A percentile compares a stretch with the other conserved stretches of the same genome.
Conservation (phyloP, 2,113 vertebrate species). For the Chinchilla lanigera region DNA sequence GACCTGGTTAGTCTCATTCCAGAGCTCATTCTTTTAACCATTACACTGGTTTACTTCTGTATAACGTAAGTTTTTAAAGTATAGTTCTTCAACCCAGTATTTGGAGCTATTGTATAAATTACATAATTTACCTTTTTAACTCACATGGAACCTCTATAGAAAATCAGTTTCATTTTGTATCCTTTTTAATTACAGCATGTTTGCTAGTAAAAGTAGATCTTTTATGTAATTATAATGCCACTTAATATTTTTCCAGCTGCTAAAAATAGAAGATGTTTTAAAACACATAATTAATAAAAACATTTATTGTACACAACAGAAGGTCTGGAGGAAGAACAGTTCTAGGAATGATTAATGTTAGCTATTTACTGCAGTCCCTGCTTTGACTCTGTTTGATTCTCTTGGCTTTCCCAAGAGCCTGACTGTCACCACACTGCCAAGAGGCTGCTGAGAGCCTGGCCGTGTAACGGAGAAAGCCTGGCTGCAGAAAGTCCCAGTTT, state of each 20-base stretch:
- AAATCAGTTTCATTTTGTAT: background rate
- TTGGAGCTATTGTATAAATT: background rate
- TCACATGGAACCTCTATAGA: background rate
- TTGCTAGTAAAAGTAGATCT: background rate
- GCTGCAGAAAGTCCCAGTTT: background rate
- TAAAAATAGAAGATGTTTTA: background rate
- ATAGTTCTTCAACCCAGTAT: background rate
- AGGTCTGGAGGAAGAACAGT: background rate
- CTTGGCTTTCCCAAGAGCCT: background rate
- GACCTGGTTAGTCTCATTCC: background rate
- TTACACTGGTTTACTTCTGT: background rate
- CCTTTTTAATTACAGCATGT: background rate
- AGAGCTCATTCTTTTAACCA: background rate
- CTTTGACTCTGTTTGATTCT: background rate
- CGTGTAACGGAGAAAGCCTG: background rate
- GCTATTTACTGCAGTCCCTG: background rate
- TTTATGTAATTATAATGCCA: background rate
- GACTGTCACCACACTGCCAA: background rate
- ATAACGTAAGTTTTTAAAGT: background rate
- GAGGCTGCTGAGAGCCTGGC: background rate
- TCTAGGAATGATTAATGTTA: background rate
- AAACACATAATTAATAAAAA: background rate
- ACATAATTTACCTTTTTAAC: slow-evolving; percentile 22
- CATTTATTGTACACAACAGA: background rate
- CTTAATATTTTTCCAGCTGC: background rate